Percentiles rank a stretch among this genome's conserved stretches.
These are phyloP conservation scores for Mionectes macconnelli DNA, from an alignment of 2,113 vertebrate genomes.

Conservation along the genomic window DNA sequence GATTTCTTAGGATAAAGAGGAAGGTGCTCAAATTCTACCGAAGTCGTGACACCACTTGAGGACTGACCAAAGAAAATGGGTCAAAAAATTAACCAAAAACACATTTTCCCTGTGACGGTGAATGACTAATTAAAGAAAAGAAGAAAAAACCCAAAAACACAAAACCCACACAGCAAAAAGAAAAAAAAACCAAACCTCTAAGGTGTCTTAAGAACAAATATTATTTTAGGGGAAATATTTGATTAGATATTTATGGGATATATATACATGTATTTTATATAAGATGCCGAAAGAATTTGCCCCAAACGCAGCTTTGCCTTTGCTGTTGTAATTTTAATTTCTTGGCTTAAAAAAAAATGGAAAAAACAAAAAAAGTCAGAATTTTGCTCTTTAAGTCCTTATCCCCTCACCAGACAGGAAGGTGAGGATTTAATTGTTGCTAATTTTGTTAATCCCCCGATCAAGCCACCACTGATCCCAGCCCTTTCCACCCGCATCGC, in stretches of 20 bases:
- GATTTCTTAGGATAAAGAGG: not conserved
- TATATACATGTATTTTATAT: not conserved
- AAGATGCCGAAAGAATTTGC: not conserved
- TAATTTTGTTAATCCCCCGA: not conserved
- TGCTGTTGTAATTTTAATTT: not conserved
- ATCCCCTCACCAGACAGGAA: not conserved
- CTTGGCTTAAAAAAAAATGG: not conserved
- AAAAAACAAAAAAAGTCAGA: not conserved
- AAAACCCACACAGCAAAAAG: not conserved
- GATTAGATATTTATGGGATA: not conserved
- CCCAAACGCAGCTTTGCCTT: not conserved
- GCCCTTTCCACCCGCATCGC: accelerated
- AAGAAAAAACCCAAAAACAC: not conserved
- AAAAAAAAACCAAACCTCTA: not conserved
- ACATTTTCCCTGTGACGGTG: not conserved
- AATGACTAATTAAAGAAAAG: not conserved
- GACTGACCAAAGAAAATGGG: not conserved
- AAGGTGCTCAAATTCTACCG: not conserved
- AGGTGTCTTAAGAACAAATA: not conserved
- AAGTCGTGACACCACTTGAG: not conserved
- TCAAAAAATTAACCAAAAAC: not conserved
- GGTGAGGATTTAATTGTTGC: not conserved
- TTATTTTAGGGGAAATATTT: not conserved
- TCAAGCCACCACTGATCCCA: not conserved
- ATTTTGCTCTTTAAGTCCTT: not conserved